These are phyloP conservation scores for Trachurus trachurus DNA, from an alignment of 2,797 vertebrate genomes.

Conservation along the genomic window DNA sequence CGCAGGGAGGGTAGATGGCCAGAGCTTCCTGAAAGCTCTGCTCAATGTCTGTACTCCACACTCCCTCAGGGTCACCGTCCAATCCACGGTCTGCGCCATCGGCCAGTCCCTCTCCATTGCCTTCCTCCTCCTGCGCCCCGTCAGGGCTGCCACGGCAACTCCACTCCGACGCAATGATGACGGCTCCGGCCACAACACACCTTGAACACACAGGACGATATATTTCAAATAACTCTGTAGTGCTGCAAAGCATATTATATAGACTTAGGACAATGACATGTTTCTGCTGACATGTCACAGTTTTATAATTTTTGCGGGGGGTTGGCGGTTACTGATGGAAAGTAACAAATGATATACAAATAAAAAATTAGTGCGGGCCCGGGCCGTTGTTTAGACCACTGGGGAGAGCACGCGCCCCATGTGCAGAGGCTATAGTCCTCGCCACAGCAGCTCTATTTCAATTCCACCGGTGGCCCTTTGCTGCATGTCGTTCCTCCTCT, in stretches of 20 bases:
- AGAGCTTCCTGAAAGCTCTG: conserved; percentile 98
- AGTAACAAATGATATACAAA: not conserved
- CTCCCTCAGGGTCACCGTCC: conserved; percentile 95
- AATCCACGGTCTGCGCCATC: conserved; percentile 92
- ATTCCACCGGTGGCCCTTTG: too few relatives aligned
- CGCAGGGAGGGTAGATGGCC: conserved; percentile 96
- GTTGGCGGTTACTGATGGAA: not conserved
- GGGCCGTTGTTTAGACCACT: too few relatives aligned
- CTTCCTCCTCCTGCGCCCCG: conserved; percentile 94
- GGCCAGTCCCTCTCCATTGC: conserved; percentile 90
- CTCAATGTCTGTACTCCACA: conserved; percentile 98
- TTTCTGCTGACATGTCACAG: not conserved
- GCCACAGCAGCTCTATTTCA: too few relatives aligned
- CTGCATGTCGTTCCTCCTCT: too few relatives aligned
- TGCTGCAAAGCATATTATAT: not conserved
- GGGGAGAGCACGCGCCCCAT: too few relatives aligned
- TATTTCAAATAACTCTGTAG: not conserved
- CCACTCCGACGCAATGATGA: conserved; percentile 99
- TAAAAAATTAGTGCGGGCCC: too few relatives aligned
- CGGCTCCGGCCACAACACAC: conserved; percentile 91
- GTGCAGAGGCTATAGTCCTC: too few relatives aligned
- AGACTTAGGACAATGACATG: not conserved
- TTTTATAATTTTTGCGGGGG: not conserved
- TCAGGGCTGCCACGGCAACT: conserved; percentile 93
- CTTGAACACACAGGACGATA: conserved; percentile 40